Percentiles rank a stretch among this genome's conserved stretches.
Evolutionary conservation across 2,113 vertebrate genomes (phyloP).

Genomic region (Limnothrissa miodon): DNA sequence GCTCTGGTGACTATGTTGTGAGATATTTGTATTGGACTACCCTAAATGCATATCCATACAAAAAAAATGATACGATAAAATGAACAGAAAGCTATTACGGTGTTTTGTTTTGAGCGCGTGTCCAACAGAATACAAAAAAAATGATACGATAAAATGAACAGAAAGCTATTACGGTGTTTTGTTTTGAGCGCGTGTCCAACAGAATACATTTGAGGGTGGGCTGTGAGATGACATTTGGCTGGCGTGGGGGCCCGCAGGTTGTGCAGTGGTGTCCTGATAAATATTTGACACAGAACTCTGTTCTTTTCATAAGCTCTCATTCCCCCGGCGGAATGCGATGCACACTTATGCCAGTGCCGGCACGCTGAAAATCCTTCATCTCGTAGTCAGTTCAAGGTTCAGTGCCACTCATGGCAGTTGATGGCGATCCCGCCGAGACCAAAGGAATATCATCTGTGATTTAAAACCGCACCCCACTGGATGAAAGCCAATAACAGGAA

Average conservation of each 20-base stretch:
- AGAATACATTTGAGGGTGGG: slow-evolving; percentile 44
- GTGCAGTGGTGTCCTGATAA: slow-evolving; percentile 58
- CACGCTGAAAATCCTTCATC: slow-evolving; percentile 62
- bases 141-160: too few species aligned
- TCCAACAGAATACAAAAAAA: slow-evolving; percentile 48
- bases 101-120: not conserved
- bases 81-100: not conserved
- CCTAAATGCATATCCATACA: not conserved
- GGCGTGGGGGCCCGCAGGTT: slow-evolving; percentile 57
- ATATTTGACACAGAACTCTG: slow-evolving; percentile 48
- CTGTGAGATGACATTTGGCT: slow-evolving; percentile 48
- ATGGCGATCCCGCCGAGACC: slow-evolving; percentile 63
- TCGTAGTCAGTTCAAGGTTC: slow-evolving; percentile 73
- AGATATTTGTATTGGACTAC: not conserved
- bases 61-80: too few species aligned
- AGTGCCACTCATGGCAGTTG: slow-evolving; percentile 69
- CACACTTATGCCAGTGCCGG: slow-evolving; percentile 39
- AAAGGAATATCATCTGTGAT: slow-evolving; percentile 58
- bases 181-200: slow-evolving; percentile 9
- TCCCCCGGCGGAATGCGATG: slow-evolving; percentile 47
- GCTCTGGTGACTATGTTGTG: not conserved
- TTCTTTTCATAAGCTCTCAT: slow-evolving; percentile 47
- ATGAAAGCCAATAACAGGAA: slow-evolving; percentile 35
- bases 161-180: not conserved
- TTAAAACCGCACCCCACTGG: slow-evolving; percentile 22